These are phyloP conservation scores for Laupala kohalensis DNA, from an alignment of 1,140 invertebrate species.

Conservation along the genomic window DNA sequence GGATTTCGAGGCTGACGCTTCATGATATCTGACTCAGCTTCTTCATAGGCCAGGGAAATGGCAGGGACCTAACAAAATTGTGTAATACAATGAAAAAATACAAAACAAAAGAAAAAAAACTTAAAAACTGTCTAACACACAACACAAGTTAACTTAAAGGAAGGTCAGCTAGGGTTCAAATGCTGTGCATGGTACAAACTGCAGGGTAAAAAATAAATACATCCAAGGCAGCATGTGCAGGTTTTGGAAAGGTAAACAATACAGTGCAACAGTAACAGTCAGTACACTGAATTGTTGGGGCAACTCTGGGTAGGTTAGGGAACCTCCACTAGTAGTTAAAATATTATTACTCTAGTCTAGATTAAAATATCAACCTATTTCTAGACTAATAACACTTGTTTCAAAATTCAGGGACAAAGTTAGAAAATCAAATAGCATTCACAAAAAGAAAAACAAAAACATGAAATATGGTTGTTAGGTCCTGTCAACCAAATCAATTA, in stretches of 20 bases:
- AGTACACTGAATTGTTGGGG: not conserved
- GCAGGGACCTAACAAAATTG: conserved; percentile 69
- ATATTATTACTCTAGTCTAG: not conserved
- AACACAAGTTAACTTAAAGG: conserved; percentile 1
- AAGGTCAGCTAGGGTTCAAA: conserved; percentile 2
- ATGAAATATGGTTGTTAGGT: not conserved
- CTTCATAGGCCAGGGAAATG: conserved; percentile 96
- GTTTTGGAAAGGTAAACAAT: not conserved
- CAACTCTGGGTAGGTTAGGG: not conserved
- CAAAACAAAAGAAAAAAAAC: conserved; percentile 17
- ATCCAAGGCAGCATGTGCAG: conserved; percentile 16
- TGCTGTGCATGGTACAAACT: conserved; percentile 8
- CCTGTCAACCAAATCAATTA: not conserved
- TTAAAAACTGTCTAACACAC: conserved; percentile 3
- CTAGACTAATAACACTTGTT: not conserved
- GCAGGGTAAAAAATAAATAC: conserved; percentile 11
- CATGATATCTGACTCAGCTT: conserved; percentile 98
- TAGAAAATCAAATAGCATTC: not conserved
- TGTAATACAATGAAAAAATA: conserved; percentile 19
- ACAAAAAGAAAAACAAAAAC: not conserved
- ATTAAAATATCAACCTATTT: not conserved
- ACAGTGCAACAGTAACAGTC: not conserved
- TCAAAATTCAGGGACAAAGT: not conserved
- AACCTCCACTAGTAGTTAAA: not conserved
- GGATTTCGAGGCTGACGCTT: conserved; percentile 94